Conservation (phyloP, 92 coral and sea anemone species). For the Virgularia gustaviana region DNA sequence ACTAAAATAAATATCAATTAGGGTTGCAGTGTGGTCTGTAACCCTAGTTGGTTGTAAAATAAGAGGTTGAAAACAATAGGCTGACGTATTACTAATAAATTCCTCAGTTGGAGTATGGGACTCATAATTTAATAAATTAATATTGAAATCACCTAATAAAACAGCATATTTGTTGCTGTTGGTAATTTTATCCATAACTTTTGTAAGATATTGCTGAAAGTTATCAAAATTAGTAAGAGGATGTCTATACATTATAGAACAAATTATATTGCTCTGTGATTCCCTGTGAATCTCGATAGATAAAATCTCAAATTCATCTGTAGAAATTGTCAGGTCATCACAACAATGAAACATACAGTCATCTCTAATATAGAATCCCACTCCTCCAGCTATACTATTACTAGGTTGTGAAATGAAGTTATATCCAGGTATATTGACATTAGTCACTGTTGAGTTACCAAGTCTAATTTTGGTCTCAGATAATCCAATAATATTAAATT, state of each 20-base stretch:
- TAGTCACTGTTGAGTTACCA: not conserved
- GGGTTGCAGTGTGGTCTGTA: slow-evolving; percentile 54
- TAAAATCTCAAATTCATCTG: slow-evolving; percentile 13
- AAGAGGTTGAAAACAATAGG: slow-evolving; percentile 48
- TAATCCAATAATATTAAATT: slow-evolving; percentile 14
- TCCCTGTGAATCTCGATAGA: slow-evolving; percentile 9
- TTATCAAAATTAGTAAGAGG: not conserved
- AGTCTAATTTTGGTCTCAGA: slow-evolving; percentile 19
- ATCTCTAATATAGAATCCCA: slow-evolving; percentile 3
- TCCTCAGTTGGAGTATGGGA: slow-evolving; percentile 51
- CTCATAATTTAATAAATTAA: slow-evolving; percentile 48
- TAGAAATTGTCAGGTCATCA: slow-evolving; percentile 7
- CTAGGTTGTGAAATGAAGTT: slow-evolving; percentile 32
- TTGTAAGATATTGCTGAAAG: slow-evolving; percentile 1
- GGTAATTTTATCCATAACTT: slow-evolving; percentile 5
- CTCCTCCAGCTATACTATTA: slow-evolving; percentile 8
- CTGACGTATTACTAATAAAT: slow-evolving; percentile 40
- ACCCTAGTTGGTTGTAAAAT: slow-evolving; percentile 50
- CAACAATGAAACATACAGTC: not conserved
- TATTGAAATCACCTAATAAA: slow-evolving; percentile 40
- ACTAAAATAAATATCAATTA: slow-evolving; percentile 59
- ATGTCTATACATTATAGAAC: slow-evolving; percentile 19
- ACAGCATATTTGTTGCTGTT: slow-evolving; percentile 13
- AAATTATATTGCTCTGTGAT: not conserved
- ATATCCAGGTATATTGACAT: slow-evolving; percentile 24